Percentiles rank a stretch among this genome's conserved stretches.
phyloP scores from a whole-genome alignment of 64 coral and sea anemone genomes.

The Stylophora pistillata region DNA sequence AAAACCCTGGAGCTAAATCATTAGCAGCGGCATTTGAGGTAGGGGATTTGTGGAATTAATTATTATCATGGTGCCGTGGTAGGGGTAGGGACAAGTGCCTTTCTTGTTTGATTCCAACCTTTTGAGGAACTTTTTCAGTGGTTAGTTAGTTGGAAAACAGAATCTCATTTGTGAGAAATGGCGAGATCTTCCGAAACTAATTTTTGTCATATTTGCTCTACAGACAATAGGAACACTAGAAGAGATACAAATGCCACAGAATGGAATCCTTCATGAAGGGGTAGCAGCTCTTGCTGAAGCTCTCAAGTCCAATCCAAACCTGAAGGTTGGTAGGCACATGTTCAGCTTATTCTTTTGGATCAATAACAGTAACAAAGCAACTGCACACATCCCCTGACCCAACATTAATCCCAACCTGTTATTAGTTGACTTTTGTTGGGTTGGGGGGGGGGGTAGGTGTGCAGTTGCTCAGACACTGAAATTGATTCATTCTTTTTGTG shows the following conservation, averaged over 20 bases:
- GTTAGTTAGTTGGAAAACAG: no score
- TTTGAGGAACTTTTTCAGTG: no score
- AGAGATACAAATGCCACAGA: slow-evolving; percentile 94
- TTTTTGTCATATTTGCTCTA: slow-evolving; percentile 19
- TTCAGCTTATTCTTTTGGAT: no score
- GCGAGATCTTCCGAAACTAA: not conserved
- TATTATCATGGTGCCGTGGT: not conserved
- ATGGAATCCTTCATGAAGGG: slow-evolving; percentile 87
- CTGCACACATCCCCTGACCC: no score
- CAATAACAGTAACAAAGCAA: no score
- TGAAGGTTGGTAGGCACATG: slow-evolving; percentile 57
- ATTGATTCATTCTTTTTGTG: no score
- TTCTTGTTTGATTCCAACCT: no score
- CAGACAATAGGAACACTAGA: slow-evolving; percentile 85
- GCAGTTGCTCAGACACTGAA: no score
- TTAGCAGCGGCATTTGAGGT: slow-evolving; percentile 96
- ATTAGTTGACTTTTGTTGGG: no score
- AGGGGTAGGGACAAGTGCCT: not conserved
- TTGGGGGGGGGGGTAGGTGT: no score
- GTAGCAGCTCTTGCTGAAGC: slow-evolving; percentile 83
- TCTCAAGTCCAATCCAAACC: slow-evolving; percentile 77
- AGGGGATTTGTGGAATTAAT: not conserved
- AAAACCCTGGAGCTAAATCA: slow-evolving; percentile 86
- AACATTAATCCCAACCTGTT: no score
- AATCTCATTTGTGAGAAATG: not conserved